Conservation (phyloP, 2,888 invertebrate genomes). For the Sarcophaga caerulescens region DNA sequence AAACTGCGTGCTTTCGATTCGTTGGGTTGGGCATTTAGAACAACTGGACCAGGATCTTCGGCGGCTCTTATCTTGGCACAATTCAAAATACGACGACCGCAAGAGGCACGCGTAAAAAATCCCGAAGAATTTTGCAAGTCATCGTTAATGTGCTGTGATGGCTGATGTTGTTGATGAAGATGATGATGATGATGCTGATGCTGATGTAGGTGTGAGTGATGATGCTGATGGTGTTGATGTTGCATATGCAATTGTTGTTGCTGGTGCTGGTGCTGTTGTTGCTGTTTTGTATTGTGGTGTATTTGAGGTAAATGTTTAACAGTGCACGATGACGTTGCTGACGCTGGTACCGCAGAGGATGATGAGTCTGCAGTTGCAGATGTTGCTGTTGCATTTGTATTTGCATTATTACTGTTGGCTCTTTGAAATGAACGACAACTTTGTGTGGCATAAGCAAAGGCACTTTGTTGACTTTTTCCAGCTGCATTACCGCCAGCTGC, state of each 20-base stretch:
- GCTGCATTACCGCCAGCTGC: slow-evolving; percentile 47
- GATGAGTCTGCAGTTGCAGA: slow-evolving; percentile 15
- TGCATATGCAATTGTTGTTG: slow-evolving; percentile 2
- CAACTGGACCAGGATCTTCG: slow-evolving; percentile 80
- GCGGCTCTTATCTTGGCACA: slow-evolving; percentile 82
- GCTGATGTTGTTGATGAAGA: slow-evolving; percentile 8
- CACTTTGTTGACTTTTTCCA: slow-evolving; percentile 68
- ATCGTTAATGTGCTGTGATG: slow-evolving; percentile 23
- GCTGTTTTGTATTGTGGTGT: slow-evolving; percentile 68
- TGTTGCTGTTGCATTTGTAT: slow-evolving; percentile 8
- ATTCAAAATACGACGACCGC: slow-evolving; percentile 80
- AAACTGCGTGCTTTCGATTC: slow-evolving; percentile 82
- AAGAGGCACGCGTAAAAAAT: slow-evolving; percentile 79
- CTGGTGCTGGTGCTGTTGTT: slow-evolving; percentile 66
- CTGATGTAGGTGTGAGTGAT: slow-evolving; percentile 17
- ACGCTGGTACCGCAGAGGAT: slow-evolving; percentile 13
- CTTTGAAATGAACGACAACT: slow-evolving; percentile 80
- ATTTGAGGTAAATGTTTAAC: slow-evolving; percentile 65
- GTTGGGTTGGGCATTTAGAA: slow-evolving; percentile 69
- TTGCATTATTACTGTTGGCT: slow-evolving; percentile 51
- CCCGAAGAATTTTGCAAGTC: slow-evolving; percentile 68
- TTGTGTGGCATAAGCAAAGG: slow-evolving; percentile 75
- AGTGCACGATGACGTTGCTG: slow-evolving; percentile 47
- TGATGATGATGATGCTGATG: background rate
- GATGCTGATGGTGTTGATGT: slow-evolving; percentile 56